phyloP scores from a whole-genome alignment of 2,888 invertebrate genomes.

The Xanthorhoe designata region DNA sequence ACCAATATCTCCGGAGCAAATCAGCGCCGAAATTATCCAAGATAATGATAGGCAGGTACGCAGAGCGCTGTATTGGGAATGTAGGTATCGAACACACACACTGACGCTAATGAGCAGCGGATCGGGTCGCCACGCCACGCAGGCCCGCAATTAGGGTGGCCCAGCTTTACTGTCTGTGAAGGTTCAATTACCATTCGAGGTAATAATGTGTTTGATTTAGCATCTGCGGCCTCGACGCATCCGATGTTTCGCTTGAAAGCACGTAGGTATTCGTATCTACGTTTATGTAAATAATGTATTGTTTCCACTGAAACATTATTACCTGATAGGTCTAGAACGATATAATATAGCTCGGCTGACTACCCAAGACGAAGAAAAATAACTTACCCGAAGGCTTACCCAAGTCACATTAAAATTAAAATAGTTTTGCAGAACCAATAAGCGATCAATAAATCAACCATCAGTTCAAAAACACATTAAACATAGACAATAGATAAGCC shows the following conservation, averaged over 20 bases:
- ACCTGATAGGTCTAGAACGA: not conserved
- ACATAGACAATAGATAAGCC: slow-evolving; percentile 19
- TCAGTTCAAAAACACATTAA: slow-evolving; percentile 13
- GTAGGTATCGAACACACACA: slow-evolving; percentile 16
- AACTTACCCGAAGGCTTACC: too few relatives aligned
- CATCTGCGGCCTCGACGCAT: slow-evolving; percentile 24
- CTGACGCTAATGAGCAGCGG: slow-evolving; percentile 30
- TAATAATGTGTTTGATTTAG: slow-evolving; percentile 28
- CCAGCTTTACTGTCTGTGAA: slow-evolving; percentile 16
- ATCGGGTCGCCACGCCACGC: slow-evolving; percentile 1
- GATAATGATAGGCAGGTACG: not conserved
- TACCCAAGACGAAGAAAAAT: too few relatives aligned
- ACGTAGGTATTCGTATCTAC: not conserved
- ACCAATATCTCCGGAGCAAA: not conserved
- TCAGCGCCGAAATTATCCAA: slow-evolving; percentile 3
- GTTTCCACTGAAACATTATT: not conserved
- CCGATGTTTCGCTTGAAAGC: slow-evolving; percentile 5
- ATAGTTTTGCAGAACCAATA: not conserved
- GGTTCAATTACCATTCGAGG: slow-evolving; percentile 29
- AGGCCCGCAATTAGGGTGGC: slow-evolving; percentile 30
- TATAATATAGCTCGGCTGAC: not conserved
- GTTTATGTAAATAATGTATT: not conserved
- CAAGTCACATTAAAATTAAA: too few relatives aligned
- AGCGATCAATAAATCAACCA: slow-evolving; percentile 1
- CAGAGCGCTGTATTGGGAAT: slow-evolving; percentile 10